Percentiles rank a stretch among this genome's conserved stretches.
Conservation (phyloP, 2,113 vertebrate species). For the Tinamus guttatus region DNA sequence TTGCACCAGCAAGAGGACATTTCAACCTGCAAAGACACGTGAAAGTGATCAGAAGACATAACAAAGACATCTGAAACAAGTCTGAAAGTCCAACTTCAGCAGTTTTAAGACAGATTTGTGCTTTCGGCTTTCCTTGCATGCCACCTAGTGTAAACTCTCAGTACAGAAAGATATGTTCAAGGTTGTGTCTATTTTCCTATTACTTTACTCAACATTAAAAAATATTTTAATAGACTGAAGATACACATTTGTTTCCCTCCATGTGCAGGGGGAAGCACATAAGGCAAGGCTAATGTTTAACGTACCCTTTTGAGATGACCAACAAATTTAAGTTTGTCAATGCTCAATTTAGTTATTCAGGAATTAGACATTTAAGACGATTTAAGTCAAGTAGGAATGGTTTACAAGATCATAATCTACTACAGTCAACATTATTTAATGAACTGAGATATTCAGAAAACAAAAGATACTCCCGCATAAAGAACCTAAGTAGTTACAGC, state of each 20-base stretch:
- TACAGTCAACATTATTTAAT: background rate
- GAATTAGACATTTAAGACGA: background rate
- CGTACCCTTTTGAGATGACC: background rate
- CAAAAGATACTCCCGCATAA: background rate
- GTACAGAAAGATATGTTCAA: slow-evolving; percentile 57
- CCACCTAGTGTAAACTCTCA: slow-evolving; percentile 84
- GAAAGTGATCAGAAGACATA: slow-evolving; percentile 15
- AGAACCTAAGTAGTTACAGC: background rate
- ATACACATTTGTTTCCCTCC: background rate
- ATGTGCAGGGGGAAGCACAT: background rate
- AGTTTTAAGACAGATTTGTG: slow-evolving; percentile 17
- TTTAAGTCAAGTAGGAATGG: background rate
- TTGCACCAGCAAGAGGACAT: slow-evolving; percentile 91
- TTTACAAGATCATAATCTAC: background rate
- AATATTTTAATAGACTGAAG: background rate
- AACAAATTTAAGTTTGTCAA: background rate
- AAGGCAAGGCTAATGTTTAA: background rate
- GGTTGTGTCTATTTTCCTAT: background rate
- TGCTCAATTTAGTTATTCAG: background rate
- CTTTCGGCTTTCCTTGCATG: slow-evolving; percentile 79
- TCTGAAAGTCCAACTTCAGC: background rate
- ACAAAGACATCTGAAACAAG: background rate
- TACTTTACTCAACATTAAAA: background rate
- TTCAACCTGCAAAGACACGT: slow-evolving; percentile 87
- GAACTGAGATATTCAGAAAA: background rate